Evolutionary conservation across 2,888 invertebrate species (phyloP).

Genomic region (Priocnemis perturbator): DNA sequence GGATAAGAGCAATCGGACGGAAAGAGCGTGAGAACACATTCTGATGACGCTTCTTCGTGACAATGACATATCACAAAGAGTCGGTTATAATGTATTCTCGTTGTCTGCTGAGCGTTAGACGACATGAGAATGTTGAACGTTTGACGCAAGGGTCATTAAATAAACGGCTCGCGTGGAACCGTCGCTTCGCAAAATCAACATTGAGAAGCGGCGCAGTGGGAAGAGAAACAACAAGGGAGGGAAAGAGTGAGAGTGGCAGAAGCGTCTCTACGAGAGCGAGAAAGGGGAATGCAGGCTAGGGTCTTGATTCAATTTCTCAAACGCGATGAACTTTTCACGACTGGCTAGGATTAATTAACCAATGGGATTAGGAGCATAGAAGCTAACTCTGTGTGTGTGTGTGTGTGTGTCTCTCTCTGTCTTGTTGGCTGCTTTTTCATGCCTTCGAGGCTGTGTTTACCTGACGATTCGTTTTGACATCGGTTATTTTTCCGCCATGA

Average conservation of each 20-base stretch:
- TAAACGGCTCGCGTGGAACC: constrained; percentile 33
- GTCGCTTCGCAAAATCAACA: constrained; percentile 54
- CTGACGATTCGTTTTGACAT: no score
- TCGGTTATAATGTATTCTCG: constrained; percentile 26
- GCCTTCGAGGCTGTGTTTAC: no score
- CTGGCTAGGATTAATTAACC: constrained; percentile 29
- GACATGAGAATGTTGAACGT: constrained; percentile 31
- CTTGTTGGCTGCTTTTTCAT: no score
- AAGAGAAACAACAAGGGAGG: no score
- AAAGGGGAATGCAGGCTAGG: not conserved
- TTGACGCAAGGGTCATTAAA: constrained; percentile 44
- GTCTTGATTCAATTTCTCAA: constrained; percentile 47
- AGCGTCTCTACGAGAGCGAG: no score
- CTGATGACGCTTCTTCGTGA: not conserved
- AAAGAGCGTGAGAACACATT: no score
- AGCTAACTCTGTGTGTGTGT: no score
- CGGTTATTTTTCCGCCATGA: no score
- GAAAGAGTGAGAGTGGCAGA: no score
- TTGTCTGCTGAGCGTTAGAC: constrained; percentile 22
- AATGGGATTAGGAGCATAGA: constrained; percentile 13
- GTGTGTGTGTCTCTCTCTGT: no score
- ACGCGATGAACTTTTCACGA: constrained; percentile 18
- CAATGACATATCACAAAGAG: not conserved
- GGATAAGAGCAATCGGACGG: no score
- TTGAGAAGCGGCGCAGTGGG: not conserved